These are phyloP conservation scores for Corydoras sp. DNA, from an alignment of 2,113 vertebrate genomes.

Conservation along the genomic window DNA sequence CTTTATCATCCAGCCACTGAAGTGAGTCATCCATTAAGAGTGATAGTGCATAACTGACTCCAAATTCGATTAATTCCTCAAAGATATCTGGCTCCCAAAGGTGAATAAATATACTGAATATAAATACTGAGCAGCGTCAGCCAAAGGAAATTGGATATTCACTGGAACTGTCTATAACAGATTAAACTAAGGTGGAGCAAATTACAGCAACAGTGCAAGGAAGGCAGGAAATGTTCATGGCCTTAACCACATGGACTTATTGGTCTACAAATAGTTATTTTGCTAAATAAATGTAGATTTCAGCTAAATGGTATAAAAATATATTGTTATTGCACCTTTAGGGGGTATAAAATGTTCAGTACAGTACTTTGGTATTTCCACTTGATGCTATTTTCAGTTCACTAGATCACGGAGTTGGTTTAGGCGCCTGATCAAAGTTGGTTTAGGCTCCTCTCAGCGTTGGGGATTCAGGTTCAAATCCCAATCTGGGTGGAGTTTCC, in stretches of 20 bases:
- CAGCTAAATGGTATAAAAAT: too few relatives aligned
- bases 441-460: too few relatives aligned
- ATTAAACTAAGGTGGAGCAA: conserved; percentile 16
- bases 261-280: neutral
- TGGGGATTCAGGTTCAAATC: too few relatives aligned
- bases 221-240: conserved; percentile 15
- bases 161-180: conserved; percentile 6
- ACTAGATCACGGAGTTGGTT: too few relatives aligned
- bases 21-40: conserved; percentile 7
- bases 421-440: too few relatives aligned
- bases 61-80: conserved; percentile 18
- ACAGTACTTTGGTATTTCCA: too few relatives aligned
- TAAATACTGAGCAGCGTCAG: conserved; percentile 15
- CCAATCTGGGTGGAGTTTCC: too few relatives aligned
- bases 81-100: conserved; percentile 11
- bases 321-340: too few relatives aligned
- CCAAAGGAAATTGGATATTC: conserved; percentile 16
- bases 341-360: too few relatives aligned
- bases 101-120: conserved; percentile 1
- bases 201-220: conserved; percentile 27
- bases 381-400: too few relatives aligned
- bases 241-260: neutral
- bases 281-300: too few relatives aligned
- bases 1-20: neutral
- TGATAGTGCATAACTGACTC: neutral